Conservation (phyloP, 2,113 vertebrate species). For the Mesitornis unicolor region DNA sequence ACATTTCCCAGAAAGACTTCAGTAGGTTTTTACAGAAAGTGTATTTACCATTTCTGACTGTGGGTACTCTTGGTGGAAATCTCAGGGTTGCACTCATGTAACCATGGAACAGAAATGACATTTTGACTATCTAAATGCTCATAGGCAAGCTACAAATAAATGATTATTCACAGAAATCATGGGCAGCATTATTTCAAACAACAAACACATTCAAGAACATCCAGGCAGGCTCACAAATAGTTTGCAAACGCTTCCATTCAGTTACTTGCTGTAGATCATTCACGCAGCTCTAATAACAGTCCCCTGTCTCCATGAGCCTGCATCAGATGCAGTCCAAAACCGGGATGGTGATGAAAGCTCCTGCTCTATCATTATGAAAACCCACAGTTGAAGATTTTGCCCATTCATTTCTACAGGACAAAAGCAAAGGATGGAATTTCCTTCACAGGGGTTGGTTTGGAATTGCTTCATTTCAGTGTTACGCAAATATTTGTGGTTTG, state of each 20-base stretch:
- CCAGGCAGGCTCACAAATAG: conserved; percentile 28
- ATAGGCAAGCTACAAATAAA: background rate
- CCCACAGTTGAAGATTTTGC: background rate
- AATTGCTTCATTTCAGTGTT: background rate
- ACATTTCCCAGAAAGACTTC: background rate
- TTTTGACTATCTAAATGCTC: conserved; percentile 17
- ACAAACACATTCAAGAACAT: conserved; percentile 49
- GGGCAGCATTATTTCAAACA: conserved; percentile 28
- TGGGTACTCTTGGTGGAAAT: background rate
- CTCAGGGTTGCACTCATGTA: background rate
- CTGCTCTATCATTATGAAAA: background rate
- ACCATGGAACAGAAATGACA: conserved; percentile 24
- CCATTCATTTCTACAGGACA: background rate
- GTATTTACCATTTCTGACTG: background rate
- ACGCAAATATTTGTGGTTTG: background rate
- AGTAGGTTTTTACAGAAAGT: background rate
- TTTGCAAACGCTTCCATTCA: conserved; percentile 34
- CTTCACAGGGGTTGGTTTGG: background rate
- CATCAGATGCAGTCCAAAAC: conserved; percentile 5
- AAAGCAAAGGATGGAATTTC: background rate
- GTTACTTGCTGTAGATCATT: conserved; percentile 33
- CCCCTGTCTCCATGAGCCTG: conserved; percentile 17
- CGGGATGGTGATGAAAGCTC: conserved; percentile 9
- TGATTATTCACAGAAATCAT: conserved; percentile 44
- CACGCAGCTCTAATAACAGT: conserved; percentile 11